phyloP scores from a whole-genome alignment of 2,888 invertebrate genomes.

The Hypena proboscidalis region DNA sequence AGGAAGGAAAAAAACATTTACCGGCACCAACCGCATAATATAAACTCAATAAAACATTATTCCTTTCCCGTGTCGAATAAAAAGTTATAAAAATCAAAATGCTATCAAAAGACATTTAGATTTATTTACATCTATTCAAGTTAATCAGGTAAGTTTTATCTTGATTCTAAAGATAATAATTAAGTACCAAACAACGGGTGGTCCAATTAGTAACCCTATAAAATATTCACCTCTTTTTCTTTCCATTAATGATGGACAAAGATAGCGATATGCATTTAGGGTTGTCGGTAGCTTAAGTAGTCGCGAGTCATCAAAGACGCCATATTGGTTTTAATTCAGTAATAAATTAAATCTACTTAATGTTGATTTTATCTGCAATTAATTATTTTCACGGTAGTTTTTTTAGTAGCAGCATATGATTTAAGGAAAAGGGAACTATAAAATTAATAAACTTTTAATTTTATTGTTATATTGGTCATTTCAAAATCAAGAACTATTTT shows the following conservation, averaged over 20 bases:
- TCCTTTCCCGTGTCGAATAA: too few relatives aligned
- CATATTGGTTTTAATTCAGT: conserved; percentile 39
- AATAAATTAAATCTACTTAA: conserved; percentile 25
- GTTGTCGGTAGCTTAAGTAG: conserved; percentile 51
- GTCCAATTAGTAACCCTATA: conserved; percentile 59
- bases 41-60: too few relatives aligned
- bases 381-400: background rate
- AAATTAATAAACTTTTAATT: too few relatives aligned
- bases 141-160: conserved; percentile 40
- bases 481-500: too few relatives aligned
- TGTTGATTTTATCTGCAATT: conserved; percentile 7
- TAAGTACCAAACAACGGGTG: conserved; percentile 56
- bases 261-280: conserved; percentile 24
- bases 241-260: conserved; percentile 18
- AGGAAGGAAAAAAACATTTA: too few relatives aligned
- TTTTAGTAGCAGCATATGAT: too few relatives aligned
- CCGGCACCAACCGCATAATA: too few relatives aligned
- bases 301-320: conserved; percentile 48
- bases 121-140: conserved; percentile 28
- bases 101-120: conserved; percentile 17
- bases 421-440: too few relatives aligned
- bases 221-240: conserved; percentile 32
- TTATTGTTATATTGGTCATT: too few relatives aligned
- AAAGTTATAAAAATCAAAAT: conserved; percentile 1
- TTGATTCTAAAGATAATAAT: conserved; percentile 36